These are phyloP conservation scores for Furnarius figulus DNA, from an alignment of 2,113 vertebrate species.

Conservation along the genomic window DNA sequence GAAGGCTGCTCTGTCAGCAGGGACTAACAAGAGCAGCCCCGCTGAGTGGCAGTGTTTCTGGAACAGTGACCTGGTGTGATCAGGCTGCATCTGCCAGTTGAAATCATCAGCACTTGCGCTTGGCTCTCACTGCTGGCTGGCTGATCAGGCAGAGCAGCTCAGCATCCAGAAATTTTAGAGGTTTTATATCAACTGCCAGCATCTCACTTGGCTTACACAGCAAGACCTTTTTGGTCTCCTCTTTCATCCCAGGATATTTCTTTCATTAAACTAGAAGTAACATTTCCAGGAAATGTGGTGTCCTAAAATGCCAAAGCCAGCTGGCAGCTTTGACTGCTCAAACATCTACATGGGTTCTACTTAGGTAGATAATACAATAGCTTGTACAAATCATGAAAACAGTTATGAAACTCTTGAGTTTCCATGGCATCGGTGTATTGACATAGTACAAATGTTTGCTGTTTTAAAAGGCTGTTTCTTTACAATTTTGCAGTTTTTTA, in stretches of 20 bases:
- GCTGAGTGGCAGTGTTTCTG: not conserved
- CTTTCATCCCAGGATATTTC: constrained; percentile 61
- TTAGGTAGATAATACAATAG: constrained; percentile 46
- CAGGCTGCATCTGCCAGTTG: constrained; percentile 15
- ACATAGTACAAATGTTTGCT: constrained; percentile 4
- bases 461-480: constrained; percentile 5
- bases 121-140: constrained; percentile 46
- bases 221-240: constrained; percentile 48
- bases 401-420: constrained; percentile 33
- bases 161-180: constrained; percentile 65
- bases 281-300: constrained; percentile 57
- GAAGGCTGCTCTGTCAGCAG: not conserved
- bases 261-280: constrained; percentile 62
- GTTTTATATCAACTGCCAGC: constrained; percentile 62
- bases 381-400: constrained; percentile 17
- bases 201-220: constrained; percentile 42
- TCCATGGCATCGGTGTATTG: constrained; percentile 17
- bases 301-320: constrained; percentile 43
- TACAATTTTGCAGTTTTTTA: not conserved
- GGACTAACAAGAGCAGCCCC: not conserved
- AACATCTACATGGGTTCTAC: constrained; percentile 15
- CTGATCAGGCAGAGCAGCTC: constrained; percentile 42
- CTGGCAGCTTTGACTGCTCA: constrained; percentile 28
- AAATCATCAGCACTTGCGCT: constrained; percentile 59
- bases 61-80: constrained; percentile 23